Base-by-base conservation (phyloP, 2,113 vertebrate species). In the Sclerurus mexicanus region DNA sequence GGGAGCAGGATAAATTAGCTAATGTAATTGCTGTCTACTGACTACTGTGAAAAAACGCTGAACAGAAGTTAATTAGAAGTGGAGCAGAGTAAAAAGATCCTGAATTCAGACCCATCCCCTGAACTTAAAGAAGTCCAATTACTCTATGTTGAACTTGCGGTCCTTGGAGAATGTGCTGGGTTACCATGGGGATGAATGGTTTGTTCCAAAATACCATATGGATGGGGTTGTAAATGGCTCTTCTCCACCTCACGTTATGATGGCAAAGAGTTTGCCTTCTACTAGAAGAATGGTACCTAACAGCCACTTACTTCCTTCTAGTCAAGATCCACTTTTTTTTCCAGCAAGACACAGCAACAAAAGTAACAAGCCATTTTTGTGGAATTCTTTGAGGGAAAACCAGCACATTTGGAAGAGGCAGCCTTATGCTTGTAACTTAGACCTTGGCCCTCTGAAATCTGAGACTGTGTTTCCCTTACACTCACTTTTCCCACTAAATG, bases 401-500 rank as follows among this genome's bases (percentile, higher is more conserved):
- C 64, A 90, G 56, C 35, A 71, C 40, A 64, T 86, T 40, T 62
- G 60, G 52, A 91, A 47, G 17, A 88, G 31, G 63, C 5, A 28
- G 44, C 22, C 72, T 90, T 78, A 67, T 44, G 52, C 13, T 33
- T 77, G 42, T 77, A 78, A 92, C 40, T 78, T 49, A 94, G 71
- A 67, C 42, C 17, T 80, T 53, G 56, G 25, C 60, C 56, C 71
- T 95, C 80, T 93, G 92, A 86, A 94, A 90, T 87, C 33, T 58
- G 86, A 95, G 56, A 25, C 73, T 46, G 17, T 81, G 68, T 95
- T 96, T 90, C 93, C 77, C 64, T 77, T 84, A 94, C 56, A 58
- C 58, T 95, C 39, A 87, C 23, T 96, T 96, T 81, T 92, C 82
- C 56, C 40, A 44, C 93, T 37, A 85, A 90, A 92, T 84, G 47